Percentiles rank a stretch among this genome's conserved stretches.
These are phyloP conservation scores for Cyanoliseus patagonus DNA, from an alignment of 2,113 vertebrate species.

Conservation along the genomic window DNA sequence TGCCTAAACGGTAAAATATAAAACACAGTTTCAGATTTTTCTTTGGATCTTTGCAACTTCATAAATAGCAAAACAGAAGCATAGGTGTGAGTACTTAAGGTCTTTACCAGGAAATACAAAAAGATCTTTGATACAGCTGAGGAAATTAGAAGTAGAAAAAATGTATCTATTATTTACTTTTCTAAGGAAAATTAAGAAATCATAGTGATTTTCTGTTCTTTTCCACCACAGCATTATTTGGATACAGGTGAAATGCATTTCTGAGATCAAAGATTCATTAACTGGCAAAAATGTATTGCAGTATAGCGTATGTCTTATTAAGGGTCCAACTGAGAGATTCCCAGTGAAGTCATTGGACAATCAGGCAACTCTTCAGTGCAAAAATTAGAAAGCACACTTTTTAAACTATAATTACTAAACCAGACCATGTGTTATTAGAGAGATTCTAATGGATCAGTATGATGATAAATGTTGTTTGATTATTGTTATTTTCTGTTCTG, in stretches of 20 bases:
- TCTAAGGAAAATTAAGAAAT: background rate
- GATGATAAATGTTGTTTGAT: constrained; percentile 26
- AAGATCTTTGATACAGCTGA: background rate
- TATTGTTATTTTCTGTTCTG: background rate
- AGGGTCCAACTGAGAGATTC: background rate
- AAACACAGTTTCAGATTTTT: background rate
- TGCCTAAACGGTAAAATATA: background rate
- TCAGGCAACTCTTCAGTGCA: background rate
- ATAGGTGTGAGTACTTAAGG: background rate
- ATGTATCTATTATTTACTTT: background rate
- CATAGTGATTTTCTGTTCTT: background rate
- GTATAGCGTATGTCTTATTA: background rate
- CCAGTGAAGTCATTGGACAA: background rate
- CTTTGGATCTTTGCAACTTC: background rate
- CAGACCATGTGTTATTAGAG: background rate
- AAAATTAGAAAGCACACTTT: background rate
- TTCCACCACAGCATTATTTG: background rate
- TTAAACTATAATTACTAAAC: background rate
- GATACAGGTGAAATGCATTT: background rate
- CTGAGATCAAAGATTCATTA: background rate
- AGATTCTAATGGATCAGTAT: background rate
- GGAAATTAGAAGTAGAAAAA: background rate
- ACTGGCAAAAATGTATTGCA: background rate
- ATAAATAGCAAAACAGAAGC: background rate
- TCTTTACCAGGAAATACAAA: background rate